These are phyloP conservation scores for Helostoma temminkii DNA, from an alignment of 2,797 vertebrate species.

Conservation along the genomic window DNA sequence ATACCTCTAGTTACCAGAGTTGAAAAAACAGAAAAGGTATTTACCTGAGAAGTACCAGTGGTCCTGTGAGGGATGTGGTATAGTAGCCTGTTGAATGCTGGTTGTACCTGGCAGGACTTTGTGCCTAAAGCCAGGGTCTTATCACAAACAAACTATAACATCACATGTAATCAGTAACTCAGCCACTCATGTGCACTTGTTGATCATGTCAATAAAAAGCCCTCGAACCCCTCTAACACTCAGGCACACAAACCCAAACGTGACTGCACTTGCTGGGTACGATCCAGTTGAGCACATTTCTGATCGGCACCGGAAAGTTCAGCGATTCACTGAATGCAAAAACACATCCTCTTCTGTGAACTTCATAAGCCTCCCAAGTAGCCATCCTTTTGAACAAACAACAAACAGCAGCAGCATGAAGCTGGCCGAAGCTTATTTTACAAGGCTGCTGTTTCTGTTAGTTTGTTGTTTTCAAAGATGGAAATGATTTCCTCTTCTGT, in stretches of 20 bases:
- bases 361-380: conserved; percentile 58
- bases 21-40: conserved; percentile 7
- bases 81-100: neutral
- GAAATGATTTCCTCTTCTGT: conserved; percentile 61
- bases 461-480: conserved; percentile 66
- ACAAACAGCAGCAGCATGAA: conserved; percentile 75
- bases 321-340: conserved; percentile 53
- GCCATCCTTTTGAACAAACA: conserved; percentile 67
- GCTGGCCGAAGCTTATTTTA: conserved; percentile 65
- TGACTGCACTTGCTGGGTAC: conserved; percentile 37
- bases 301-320: conserved; percentile 31
- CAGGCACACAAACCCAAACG: conserved; percentile 19
- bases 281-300: conserved; percentile 23
- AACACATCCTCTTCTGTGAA: conserved; percentile 69
- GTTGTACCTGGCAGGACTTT: conserved; percentile 72
- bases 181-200: conserved; percentile 54
- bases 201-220: conserved; percentile 75
- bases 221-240: conserved; percentile 14
- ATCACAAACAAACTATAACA: conserved; percentile 74
- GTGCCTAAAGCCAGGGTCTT: conserved; percentile 66
- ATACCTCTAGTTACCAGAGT: neutral
- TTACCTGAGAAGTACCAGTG: conserved; percentile 70
- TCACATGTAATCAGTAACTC: conserved; percentile 83
- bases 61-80: conserved; percentile 43
- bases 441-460: conserved; percentile 52